Conservation (phyloP, 2,113 vertebrate genomes). For the Xenus cinereus region DNA sequence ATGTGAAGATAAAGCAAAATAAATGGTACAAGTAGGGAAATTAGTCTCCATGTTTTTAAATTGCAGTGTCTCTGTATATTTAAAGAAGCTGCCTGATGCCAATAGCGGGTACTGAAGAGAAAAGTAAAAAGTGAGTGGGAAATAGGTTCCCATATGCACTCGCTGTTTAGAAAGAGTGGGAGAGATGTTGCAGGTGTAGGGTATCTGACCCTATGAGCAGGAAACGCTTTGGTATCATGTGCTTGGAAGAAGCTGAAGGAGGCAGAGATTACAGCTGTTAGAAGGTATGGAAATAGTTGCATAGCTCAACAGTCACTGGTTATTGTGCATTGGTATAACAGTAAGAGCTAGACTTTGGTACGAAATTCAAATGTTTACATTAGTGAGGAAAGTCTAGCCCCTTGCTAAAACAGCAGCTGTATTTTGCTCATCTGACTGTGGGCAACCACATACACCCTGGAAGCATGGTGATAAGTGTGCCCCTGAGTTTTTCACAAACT, state of each 20-base stretch:
- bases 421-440: not conserved
- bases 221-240: not conserved
- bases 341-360: not conserved
- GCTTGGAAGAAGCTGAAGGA: not conserved
- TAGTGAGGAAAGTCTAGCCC: not conserved
- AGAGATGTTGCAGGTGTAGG: not conserved
- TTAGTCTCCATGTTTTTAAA: not conserved
- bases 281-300: not conserved
- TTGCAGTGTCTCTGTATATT: not conserved
- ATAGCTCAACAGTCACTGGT: not conserved
- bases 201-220: not conserved
- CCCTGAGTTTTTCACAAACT: not conserved
- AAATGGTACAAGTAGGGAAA: not conserved
- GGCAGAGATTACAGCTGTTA: not conserved
- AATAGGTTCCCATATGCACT: not conserved
- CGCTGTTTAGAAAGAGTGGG: not conserved
- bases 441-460: not conserved
- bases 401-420: not conserved
- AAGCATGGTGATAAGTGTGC: not conserved
- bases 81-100: not conserved
- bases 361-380: not conserved
- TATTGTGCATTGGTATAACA: not conserved
- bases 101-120: not conserved
- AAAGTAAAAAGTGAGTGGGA: not conserved
- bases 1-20: not conserved